Percentiles rank a stretch among this genome's conserved stretches.
phyloP scores from a whole-genome alignment of 2,888 invertebrate genomes.

The Timema cristinae region DNA sequence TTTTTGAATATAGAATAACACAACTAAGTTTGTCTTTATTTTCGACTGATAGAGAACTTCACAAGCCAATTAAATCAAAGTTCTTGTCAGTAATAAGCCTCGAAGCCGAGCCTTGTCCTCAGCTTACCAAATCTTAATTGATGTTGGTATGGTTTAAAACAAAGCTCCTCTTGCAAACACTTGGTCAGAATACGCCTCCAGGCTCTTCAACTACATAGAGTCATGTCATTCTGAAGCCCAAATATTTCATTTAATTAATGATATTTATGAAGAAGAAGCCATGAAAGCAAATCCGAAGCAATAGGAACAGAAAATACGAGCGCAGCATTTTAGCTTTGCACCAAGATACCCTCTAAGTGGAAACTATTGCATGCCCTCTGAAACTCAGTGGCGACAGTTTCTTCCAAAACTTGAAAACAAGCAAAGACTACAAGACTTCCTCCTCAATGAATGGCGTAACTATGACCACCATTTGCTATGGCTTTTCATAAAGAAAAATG shows the following conservation, averaged over 20 bases:
- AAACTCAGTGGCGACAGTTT: too few relatives aligned
- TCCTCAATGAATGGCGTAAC: too few relatives aligned
- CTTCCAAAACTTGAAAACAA: too few relatives aligned
- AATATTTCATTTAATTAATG: neutral
- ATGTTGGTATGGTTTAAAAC: constrained; percentile 8
- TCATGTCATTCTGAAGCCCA: neutral
- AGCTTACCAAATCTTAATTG: neutral
- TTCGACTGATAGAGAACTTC: neutral
- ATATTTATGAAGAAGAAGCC: neutral
- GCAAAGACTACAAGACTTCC: too few relatives aligned
- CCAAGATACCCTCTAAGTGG: too few relatives aligned
- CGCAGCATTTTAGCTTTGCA: too few relatives aligned
- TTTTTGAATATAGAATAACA: neutral
- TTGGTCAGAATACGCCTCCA: neutral
- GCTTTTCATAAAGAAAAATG: too few relatives aligned
- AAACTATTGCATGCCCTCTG: too few relatives aligned
- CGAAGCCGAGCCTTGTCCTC: neutral
- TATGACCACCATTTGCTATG: too few relatives aligned
- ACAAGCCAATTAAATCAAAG: neutral
- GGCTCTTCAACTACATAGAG: neutral
- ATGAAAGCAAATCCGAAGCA: neutral
- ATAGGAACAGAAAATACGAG: neutral
- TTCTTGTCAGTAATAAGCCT: neutral
- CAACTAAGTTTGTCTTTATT: neutral
- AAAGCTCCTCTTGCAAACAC: neutral